Base-by-base conservation (phyloP, 2,888 invertebrate species). In the Melipona beecheii region DNA sequence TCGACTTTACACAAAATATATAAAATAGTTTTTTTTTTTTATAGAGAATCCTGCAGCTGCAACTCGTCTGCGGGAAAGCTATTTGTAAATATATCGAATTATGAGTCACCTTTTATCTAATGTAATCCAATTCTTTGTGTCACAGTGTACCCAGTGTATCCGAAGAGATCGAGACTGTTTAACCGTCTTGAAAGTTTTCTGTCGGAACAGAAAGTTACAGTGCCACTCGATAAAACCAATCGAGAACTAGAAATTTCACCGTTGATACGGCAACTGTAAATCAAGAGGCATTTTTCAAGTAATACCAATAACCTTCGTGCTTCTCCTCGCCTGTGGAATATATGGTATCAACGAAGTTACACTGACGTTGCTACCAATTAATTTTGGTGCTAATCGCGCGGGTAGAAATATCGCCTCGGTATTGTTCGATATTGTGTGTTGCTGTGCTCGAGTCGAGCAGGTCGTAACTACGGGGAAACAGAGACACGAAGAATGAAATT, bases 391-490 rank as follows among this genome's bases (percentile, higher is more conserved):
- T 72, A 72, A 58, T 72, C 56, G 58, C 72, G 43, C 27, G 11
- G 19, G 43, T 43, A 43, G 72, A 72, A 72, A 58, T 72, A 72
- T 72, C 72, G 58, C 13, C 13, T 2, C 19, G 58, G 43, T 60
- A 58, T 60, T 50, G 60, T 60, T 62, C 24, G 62, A 62, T 73
- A 73, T 62, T 62, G 72, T 50, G 27, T 72, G 27, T 15, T 72
- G 27, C 49, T 27, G 21, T 36, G 72, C 31, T 50, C 49, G 9
- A 43, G 4, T 11, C 49, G 21, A 73, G 62, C 72, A 31, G 49
- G 15, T 60, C 49, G 72, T 72, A 72, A 60, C 49, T 73, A 60
- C 15, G 9, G 49, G 21, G 36, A 50, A 60, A 49, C 15, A 27
- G 19, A 24, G 66, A 43, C n/a, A 43, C n/a, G 65, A 27, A 49